Evolutionary conservation across 2,113 vertebrate species (phyloP), one percentile per base, ranked within the genome.

Genomic region (Takifugu flavidus): DNA sequence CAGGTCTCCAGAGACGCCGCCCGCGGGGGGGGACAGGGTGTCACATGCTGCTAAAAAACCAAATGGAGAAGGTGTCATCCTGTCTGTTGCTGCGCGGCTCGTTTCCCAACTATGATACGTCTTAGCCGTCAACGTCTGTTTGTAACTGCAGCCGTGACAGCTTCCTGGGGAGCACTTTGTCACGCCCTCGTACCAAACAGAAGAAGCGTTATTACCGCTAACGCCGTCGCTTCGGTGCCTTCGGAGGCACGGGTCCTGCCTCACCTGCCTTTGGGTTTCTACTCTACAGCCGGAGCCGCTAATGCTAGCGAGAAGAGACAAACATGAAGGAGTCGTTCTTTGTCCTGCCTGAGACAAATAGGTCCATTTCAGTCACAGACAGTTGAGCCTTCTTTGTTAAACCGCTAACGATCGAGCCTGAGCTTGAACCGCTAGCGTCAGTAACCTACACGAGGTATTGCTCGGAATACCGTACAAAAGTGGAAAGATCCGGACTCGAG

Each of bases 1-100:
- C 72, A 64, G 56, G 65, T 76, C 79, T 79, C 78, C 61, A 20
- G 75, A 87, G 82, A 82, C 54, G 53, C 45, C 59, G 73, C 63
- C 73, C 10, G 54, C 20, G 20, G 20, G 20, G 70, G 55, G 55
- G 8, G 63, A 71, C 56, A 53, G 53, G 39, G 56, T 64, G 66
- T 62, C 44, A 28, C 57, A 51, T 66, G 74, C 58, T 43, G 50
- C 44, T 65, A 53, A 52, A 76, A 72, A 67, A 68, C 73, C 76
- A 77, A 79, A 77, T 74, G 59, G 27, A 61, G 59, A 74, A 58
- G 26, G 53, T 77, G 77, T 82, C 72, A 78, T 67, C 59, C 55
- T 69, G 62, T 77, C 73, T 65, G 67, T 57, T 55, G 69, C 78
- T 75, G 72, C 76, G 73, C 47, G 54, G 53, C 56, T 69, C 70